Conservation (phyloP, 2,888 invertebrate species). For the Norana najaformis region DNA sequence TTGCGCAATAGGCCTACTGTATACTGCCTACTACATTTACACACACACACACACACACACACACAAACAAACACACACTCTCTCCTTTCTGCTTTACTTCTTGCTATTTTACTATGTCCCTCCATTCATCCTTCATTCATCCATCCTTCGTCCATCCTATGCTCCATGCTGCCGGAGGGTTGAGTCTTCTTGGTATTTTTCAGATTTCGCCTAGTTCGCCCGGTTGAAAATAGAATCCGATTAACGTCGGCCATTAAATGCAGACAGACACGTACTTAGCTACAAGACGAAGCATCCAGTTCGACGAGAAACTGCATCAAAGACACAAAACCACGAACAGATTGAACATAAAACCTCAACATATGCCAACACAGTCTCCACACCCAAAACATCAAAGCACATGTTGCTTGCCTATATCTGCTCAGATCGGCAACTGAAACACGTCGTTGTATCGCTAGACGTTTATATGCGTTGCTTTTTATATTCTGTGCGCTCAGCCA, state of each 20-base stretch:
- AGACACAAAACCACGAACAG: background rate
- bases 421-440: background rate
- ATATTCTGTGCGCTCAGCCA: too few relatives aligned
- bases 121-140: background rate
- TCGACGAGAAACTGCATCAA: background rate
- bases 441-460: background rate
- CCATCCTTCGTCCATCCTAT: background rate
- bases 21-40: background rate
- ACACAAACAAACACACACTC: background rate
- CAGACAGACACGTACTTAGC: background rate
- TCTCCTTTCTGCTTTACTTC: background rate
- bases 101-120: background rate
- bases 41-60: background rate
- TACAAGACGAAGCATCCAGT: too few relatives aligned
- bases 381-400: background rate
- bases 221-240: background rate
- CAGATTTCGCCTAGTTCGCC: background rate
- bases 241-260: background rate
- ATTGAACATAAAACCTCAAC: background rate
- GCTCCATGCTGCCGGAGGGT: background rate
- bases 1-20: background rate
- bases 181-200: background rate
- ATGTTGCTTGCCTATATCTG: background rate
- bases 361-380: background rate
- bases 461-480: too few relatives aligned